A percentile compares a stretch with the other conserved stretches of the same genome.
phyloP scores from a whole-genome alignment of 2,113 vertebrate genomes.

The Heterotilapia buettikoferi region DNA sequence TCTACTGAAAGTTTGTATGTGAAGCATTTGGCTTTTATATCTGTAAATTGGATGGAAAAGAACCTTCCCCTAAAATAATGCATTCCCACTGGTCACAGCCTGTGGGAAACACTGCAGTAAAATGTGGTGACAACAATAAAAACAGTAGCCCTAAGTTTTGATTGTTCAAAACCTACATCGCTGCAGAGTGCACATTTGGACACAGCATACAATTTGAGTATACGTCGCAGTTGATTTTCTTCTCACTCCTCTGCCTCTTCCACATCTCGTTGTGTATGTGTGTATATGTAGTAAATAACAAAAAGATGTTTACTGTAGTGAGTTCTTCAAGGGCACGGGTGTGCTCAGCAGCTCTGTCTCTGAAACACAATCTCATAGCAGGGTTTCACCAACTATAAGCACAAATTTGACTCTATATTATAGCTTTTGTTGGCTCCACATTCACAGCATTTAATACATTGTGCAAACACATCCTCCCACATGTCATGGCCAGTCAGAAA shows the following conservation, averaged over 20 bases:
- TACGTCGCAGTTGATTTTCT: background rate
- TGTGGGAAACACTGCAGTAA: background rate
- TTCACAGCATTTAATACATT: background rate
- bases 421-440: background rate
- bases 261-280: background rate
- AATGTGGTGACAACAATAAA: background rate
- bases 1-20: background rate
- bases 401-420: background rate
- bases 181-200: rapidly evolving
- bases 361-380: background rate
- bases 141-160: background rate
- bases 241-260: background rate
- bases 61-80: background rate
- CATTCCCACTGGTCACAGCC: background rate
- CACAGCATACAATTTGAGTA: background rate
- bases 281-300: background rate
- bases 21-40: background rate
- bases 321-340: background rate
- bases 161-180: background rate
- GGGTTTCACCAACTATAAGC: background rate
- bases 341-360: background rate
- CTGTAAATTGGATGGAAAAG: background rate
- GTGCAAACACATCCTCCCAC: background rate
- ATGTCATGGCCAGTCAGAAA: background rate
- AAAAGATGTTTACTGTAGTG: background rate